Conservation (phyloP, 2,113 vertebrate species). For the Aix galericulata region DNA sequence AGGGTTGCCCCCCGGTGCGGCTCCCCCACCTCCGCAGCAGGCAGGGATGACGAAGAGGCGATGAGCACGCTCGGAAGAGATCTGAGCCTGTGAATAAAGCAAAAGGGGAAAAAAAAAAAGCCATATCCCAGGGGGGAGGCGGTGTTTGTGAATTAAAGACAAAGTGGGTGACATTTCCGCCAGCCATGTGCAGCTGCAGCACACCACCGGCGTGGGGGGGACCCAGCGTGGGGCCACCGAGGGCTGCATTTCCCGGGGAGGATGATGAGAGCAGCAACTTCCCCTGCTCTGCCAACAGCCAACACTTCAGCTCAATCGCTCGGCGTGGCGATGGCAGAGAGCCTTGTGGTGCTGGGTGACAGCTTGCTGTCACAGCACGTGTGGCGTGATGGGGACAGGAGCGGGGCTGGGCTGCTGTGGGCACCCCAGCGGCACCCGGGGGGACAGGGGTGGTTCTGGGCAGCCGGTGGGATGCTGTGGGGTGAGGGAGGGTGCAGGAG, state of each 20-base stretch:
- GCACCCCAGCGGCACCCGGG: background rate
- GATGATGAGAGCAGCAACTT: background rate
- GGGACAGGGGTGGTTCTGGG: background rate
- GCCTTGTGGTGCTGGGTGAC: background rate
- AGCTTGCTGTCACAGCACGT: background rate
- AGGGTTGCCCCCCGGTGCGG: background rate
- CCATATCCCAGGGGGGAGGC: background rate
- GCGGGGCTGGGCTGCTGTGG: background rate
- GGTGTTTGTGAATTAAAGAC: background rate
- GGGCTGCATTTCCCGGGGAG: background rate
- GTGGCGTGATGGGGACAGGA: background rate
- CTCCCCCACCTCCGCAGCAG: rapidly evolving
- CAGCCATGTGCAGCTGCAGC: background rate
- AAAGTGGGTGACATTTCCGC: conserved; percentile 8
- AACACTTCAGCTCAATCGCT: rapidly evolving
- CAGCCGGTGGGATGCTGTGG: background rate
- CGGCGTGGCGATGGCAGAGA: rapidly evolving
- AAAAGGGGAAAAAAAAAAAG: no score
- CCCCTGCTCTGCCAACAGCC: background rate
- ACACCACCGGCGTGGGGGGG: no score
- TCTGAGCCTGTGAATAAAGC: background rate
- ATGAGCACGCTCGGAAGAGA: background rate
- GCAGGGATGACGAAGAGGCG: background rate
- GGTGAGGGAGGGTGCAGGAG: background rate
- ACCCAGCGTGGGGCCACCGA: rapidly evolving